Percentiles rank a stretch among this genome's conserved stretches.
Evolutionary conservation across 2,113 vertebrate genomes (phyloP).

Genomic region (Chionomys nivalis): DNA sequence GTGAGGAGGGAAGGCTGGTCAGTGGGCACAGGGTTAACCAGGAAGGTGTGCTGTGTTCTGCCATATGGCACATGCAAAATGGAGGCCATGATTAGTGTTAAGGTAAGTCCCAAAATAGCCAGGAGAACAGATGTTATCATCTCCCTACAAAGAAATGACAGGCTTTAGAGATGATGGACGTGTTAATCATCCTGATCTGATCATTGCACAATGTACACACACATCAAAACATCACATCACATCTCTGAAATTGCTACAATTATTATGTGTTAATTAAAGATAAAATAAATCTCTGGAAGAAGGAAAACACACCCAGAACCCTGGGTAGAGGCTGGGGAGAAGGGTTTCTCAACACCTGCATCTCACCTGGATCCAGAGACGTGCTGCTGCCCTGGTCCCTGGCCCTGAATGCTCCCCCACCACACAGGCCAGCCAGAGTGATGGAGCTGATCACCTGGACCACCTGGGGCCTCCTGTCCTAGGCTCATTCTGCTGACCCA

Average conservation of each 20-base stretch:
- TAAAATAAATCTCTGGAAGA: not conserved
- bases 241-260: not conserved
- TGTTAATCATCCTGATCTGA: not conserved
- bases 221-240: conserved; percentile 3
- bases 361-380: not conserved
- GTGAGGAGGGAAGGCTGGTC: not conserved
- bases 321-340: not conserved
- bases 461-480: not conserved
- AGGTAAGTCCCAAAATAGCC: not conserved
- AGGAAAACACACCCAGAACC: not conserved
- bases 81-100: not conserved
- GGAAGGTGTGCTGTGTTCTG: not conserved
- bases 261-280: not conserved
- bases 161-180: not conserved
- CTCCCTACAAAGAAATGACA: not conserved
- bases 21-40: not conserved
- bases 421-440: not conserved
- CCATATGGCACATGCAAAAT: not conserved
- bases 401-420: no score
- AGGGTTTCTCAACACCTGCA: not conserved
- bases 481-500: not conserved
- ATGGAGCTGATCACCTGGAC: not conserved
- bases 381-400: not conserved
- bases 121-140: not conserved
- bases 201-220: not conserved